Conservation (phyloP, 1,140 invertebrate genomes). For the Apocrypta bakeri region DNA sequence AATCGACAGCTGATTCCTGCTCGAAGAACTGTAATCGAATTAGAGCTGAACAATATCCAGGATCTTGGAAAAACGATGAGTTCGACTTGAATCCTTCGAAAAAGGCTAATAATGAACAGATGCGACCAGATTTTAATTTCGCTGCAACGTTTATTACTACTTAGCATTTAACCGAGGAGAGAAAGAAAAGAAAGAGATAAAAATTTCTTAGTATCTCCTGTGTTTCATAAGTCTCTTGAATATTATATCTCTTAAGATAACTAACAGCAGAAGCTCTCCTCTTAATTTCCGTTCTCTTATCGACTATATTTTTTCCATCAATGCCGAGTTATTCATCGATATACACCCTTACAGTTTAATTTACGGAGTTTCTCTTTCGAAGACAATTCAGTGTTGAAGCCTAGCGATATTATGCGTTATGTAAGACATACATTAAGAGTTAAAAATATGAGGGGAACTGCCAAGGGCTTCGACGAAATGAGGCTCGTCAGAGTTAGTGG, state of each 20-base stretch:
- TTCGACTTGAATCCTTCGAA: background rate
- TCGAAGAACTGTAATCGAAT: constrained; percentile 35
- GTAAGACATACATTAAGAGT: too few relatives aligned
- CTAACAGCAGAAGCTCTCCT: background rate
- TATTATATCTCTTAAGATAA: background rate
- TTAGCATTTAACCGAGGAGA: too few relatives aligned
- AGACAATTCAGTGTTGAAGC: background rate
- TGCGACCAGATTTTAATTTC: background rate
- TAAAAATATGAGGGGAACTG: background rate
- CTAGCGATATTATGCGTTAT: too few relatives aligned
- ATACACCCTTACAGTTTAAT: background rate
- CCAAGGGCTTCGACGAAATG: background rate
- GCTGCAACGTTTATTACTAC: background rate
- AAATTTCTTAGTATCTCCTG: too few relatives aligned
- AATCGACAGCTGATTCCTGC: background rate
- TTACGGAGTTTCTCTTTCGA: background rate
- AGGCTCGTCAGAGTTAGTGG: background rate
- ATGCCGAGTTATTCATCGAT: background rate
- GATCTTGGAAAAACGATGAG: background rate
- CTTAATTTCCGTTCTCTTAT: constrained; percentile 35
- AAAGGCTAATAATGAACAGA: constrained; percentile 11
- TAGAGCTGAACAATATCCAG: background rate
- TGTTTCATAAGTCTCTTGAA: too few relatives aligned
- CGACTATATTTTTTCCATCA: background rate
- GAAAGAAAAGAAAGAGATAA: background rate